Base-by-base conservation (phyloP, 2,113 vertebrate genomes). In the Tetraodon nigroviridis region DNA sequence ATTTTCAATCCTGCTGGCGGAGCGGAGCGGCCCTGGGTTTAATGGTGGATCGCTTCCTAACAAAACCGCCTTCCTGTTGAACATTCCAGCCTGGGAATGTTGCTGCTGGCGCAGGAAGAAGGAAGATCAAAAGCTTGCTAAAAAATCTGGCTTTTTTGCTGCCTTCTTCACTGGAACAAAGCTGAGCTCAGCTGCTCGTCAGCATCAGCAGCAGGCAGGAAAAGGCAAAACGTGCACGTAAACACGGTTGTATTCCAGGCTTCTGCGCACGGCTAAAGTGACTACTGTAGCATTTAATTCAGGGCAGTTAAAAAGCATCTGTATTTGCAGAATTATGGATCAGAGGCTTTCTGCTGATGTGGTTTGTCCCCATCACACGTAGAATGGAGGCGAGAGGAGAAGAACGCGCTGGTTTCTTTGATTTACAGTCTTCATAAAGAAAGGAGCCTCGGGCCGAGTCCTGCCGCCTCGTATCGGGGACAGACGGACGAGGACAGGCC, bases 361-460 rank as follows among this genome's bases (percentile, higher is more conserved):
- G 11, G 32, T 37, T 37, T 8, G 32, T 37, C 32, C 7, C 10
- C 10, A 37, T 37, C 32, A 37, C 0, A 37, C 7, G 24, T 27
- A 6, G 24, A 24, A 24, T 24, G 22, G 24, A 27, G 7, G 24
- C 24, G 24, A 27, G 24, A 27, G 24, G 7, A 27, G 24, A 27
- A 27, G 7, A 27, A 27, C 2, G 24, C 3, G 24, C 24, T 27
- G 24, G 58, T 24, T 55, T 21, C 44, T 67, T 65, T 82, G 69
- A 84, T 82, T 73, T 76, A 83, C 67, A 22, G 66, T 49, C 37
- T 59, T 78, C 73, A 76, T 82, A 75, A 78, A 76, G 5, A 49
- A 12, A 10, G 41, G 24, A 51, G 69, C 52, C 61, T 56, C 21
- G 10, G 58, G 79, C 55, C 52, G 57, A 69, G 52, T 55, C 56